Evolutionary conservation across 2,113 vertebrate species (phyloP).

Genomic region (Tupaia tana): DNA sequence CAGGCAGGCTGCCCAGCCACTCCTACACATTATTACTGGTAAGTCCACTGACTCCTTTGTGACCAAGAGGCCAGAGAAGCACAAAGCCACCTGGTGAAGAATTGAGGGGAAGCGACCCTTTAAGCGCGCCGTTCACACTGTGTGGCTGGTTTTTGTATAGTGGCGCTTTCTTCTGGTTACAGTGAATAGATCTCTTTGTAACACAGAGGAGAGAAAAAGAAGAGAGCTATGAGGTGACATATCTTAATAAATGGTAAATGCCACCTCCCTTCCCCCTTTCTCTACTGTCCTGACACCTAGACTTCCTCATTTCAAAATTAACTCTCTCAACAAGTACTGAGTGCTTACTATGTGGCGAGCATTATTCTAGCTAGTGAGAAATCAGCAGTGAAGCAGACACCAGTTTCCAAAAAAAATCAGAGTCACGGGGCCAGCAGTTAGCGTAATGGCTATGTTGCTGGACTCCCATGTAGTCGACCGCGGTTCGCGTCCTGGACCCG

Average conservation of each 20-base stretch:
- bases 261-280: neutral
- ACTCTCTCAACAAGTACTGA: slow-evolving; percentile 45
- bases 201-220: neutral
- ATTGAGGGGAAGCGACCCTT: neutral
- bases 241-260: neutral
- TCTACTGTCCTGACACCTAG: neutral
- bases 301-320: slow-evolving; percentile 45
- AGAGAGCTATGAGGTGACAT: neutral
- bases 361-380: slow-evolving; percentile 55
- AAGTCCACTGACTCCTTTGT: neutral
- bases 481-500: no score
- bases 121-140: neutral
- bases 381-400: slow-evolving; percentile 17
- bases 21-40: neutral
- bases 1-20: neutral
- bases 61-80: neutral
- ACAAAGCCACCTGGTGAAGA: neutral
- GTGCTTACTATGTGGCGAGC: neutral
- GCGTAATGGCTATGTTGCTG: no score
- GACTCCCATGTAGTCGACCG: no score
- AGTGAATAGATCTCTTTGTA: neutral
- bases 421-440: no score
- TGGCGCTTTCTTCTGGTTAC: slow-evolving; percentile 8
- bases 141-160: neutral
- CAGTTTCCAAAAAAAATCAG: neutral